Evolutionary conservation across 2,113 vertebrate genomes (phyloP), one percentile per base, ranked within the genome.

Genomic region (Alligator mississippiensis): DNA sequence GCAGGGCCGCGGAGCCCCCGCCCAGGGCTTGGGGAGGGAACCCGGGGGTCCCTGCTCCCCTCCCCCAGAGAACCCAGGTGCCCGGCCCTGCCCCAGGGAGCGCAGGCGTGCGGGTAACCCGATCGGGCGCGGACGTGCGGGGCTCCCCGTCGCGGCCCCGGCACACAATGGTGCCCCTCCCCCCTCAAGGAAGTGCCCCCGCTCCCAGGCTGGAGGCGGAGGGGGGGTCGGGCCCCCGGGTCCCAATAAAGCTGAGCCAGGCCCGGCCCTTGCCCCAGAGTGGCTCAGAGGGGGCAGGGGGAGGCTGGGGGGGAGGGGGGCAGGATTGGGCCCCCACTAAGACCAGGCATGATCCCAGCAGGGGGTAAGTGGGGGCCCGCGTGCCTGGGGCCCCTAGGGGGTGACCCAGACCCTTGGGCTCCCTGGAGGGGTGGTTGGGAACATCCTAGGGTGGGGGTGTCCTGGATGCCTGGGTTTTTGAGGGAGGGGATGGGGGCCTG

Each of bases 241-340:
- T 96, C 98, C 98, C 97, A 97, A 98, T 97, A 98, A 97, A 55
- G 93, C 96, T 94, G 96, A 82, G 90, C 97, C 97, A 96, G 97
- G 62, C 98, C 95, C 90, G 97, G 89, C 76, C 97, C 93, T 87
- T 95, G 64, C 88, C 97, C 96, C 92, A 98, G 66, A 55, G 57
- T 30, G 70, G 16, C 97, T 96, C 92, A 98, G 66, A 55, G 57
- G 47, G 70, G 16, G 82, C 74, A 88, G 78, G 80, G 64, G 64
- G 15, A 93, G 78, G 86, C 57, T 59, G 18, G 11, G 80, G 7
- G 64, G 63, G 9, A 30, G 75, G 85, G 91, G 75, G 85, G 74
- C 70, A 77, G 66, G 58, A 64, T 28, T 63, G n/a, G 86, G 17
- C 30, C 83, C 58, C 68, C 92, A n/a, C n/a, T n/a, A n/a, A 66